phyloP scores from a whole-genome alignment of 2,113 vertebrate genomes.

The Alethe castanea region DNA sequence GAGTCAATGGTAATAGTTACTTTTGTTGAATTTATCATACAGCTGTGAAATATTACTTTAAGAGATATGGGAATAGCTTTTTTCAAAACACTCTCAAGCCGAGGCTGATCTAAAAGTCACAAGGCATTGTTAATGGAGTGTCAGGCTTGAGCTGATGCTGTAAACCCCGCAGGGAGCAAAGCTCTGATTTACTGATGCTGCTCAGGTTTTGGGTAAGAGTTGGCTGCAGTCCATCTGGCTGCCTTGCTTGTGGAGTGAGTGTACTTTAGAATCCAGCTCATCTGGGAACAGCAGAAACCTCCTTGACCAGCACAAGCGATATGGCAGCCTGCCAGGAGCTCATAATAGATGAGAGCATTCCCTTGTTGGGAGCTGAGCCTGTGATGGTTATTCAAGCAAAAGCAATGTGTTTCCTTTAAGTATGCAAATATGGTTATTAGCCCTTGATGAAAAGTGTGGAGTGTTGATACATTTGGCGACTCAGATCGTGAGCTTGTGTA shows the following conservation, averaged over 20 bases:
- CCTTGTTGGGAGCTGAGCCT: background rate
- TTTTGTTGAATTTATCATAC: background rate
- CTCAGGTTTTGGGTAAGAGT: conserved; percentile 14
- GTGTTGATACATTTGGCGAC: background rate
- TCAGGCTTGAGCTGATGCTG: background rate
- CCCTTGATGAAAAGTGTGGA: conserved; percentile 7
- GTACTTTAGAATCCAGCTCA: background rate
- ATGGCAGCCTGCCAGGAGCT: conserved; percentile 19
- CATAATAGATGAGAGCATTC: conserved; percentile 23
- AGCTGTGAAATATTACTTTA: background rate
- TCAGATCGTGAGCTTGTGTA: background rate
- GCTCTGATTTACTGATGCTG: conserved; percentile 3
- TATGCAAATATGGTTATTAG: conserved; percentile 37
- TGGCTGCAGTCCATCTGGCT: conserved; percentile 33
- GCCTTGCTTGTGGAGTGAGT: background rate
- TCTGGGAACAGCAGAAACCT: conserved; percentile 35
- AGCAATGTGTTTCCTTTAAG: background rate
- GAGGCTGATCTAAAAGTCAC: background rate
- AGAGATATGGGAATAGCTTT: background rate
- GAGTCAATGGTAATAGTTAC: background rate
- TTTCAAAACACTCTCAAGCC: background rate
- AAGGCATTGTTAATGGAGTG: background rate
- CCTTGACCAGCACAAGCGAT: conserved; percentile 16
- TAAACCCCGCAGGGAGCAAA: background rate
- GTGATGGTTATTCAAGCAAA: conserved; percentile 17